These are phyloP conservation scores for Clarias gariepinus DNA, from an alignment of 2,113 vertebrate genomes.

Conservation along the genomic window DNA sequence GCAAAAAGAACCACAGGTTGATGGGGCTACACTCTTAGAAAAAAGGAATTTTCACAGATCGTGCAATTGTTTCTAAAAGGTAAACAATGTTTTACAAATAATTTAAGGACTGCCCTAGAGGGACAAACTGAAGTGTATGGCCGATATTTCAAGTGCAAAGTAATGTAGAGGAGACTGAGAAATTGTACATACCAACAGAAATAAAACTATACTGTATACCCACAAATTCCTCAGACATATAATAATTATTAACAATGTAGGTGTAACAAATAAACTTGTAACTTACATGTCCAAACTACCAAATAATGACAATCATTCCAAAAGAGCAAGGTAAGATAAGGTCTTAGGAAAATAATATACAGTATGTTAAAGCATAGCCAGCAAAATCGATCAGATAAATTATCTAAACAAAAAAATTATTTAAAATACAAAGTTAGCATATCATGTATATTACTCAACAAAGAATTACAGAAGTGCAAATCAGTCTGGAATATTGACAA, in stretches of 20 bases:
- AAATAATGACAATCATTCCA: background rate
- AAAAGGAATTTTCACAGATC: background rate
- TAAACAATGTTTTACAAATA: background rate
- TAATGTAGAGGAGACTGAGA: background rate
- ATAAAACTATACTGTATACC: background rate
- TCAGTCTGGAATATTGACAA: background rate
- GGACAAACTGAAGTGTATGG: background rate
- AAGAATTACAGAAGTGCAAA: background rate
- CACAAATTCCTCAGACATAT: background rate
- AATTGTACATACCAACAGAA: background rate
- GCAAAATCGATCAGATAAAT: background rate
- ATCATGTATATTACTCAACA: background rate
- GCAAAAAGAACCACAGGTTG: background rate
- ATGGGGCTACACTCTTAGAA: background rate
- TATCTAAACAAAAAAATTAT: background rate
- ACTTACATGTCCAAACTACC: background rate
- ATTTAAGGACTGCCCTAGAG: background rate
- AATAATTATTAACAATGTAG: background rate
- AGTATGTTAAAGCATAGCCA: background rate
- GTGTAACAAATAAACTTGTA: background rate
- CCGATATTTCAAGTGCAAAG: background rate
- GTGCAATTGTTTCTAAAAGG: background rate
- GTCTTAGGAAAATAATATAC: background rate
- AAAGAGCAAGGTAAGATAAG: background rate
- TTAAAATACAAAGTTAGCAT: slow-evolving; percentile 4